Percentiles rank a stretch among this genome's conserved stretches.
phyloP scores from a whole-genome alignment of 2,113 vertebrate species.

The Lycocorax pyrrhopterus region DNA sequence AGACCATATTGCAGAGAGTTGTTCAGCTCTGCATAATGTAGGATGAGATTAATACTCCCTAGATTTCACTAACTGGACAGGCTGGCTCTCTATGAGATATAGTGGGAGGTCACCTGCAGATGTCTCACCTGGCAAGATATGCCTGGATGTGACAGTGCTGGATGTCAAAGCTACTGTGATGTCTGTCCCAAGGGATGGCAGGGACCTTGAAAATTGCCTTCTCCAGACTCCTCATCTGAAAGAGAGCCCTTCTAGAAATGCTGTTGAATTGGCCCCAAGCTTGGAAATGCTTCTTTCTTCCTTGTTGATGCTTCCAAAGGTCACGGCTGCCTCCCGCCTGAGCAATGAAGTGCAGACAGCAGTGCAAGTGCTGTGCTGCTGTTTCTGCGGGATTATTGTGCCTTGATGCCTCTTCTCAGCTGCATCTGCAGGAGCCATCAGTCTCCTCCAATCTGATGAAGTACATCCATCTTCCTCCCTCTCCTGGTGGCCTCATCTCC shows the following conservation, averaged over 20 bases:
- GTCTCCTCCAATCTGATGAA: background rate
- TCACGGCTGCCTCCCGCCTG: fast-evolving
- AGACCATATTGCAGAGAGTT: background rate
- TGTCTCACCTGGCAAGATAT: background rate
- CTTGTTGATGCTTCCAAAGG: background rate
- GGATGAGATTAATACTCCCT: background rate
- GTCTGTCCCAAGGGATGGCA: background rate
- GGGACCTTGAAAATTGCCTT: background rate
- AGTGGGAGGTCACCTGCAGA: background rate
- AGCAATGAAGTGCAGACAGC: background rate
- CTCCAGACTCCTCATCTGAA: background rate
- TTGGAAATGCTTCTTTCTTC: background rate
- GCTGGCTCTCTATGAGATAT: background rate
- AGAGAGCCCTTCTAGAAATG: background rate
- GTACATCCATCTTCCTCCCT: background rate
- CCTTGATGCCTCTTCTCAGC: background rate
- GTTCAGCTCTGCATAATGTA: background rate
- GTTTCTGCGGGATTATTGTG: background rate
- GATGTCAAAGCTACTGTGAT: background rate
- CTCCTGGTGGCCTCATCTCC: background rate
- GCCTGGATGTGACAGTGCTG: background rate
- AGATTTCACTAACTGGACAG: background rate
- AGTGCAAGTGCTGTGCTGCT: background rate
- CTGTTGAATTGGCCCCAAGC: background rate
- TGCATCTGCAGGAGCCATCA: background rate